These are phyloP conservation scores for Mechanitis messenoides DNA, from an alignment of 2,888 invertebrate species.

Conservation along the genomic window DNA sequence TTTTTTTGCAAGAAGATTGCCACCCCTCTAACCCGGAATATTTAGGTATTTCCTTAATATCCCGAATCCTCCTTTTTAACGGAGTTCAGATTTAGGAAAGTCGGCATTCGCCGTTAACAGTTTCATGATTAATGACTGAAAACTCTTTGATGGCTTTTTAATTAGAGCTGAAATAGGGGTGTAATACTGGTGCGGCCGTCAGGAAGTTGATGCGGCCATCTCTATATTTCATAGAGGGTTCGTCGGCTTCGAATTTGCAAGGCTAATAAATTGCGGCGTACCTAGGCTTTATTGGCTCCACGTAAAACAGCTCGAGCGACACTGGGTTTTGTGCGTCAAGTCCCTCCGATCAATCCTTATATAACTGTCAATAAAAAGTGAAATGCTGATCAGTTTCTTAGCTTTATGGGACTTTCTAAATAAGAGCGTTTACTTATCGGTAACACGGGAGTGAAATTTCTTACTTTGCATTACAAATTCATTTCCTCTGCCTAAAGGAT, in stretches of 20 bases:
- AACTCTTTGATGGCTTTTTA: constrained; percentile 78
- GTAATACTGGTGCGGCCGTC: constrained; percentile 58
- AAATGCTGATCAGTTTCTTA: constrained; percentile 64
- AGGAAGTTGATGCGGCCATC: constrained; percentile 63
- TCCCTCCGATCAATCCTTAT: constrained; percentile 46
- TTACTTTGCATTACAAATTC: constrained; percentile 76
- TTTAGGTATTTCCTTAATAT: constrained; percentile 72
- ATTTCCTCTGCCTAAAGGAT: constrained; percentile 60
- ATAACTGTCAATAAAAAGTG: constrained; percentile 50
- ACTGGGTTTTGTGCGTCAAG: constrained; percentile 64
- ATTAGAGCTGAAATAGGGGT: constrained; percentile 76
- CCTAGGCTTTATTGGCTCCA: constrained; percentile 73
- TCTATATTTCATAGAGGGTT: constrained; percentile 72
- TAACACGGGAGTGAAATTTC: constrained; percentile 71
- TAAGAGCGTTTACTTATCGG: constrained; percentile 69
- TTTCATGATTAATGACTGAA: constrained; percentile 77
- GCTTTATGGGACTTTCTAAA: constrained; percentile 52
- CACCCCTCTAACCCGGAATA: constrained; percentile 68
- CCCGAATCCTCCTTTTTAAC: constrained; percentile 67
- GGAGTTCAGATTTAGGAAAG: constrained; percentile 58
- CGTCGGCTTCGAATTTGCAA: constrained; percentile 69
- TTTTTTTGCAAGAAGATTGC: constrained; percentile 60
- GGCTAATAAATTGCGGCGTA: constrained; percentile 75
- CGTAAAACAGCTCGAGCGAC: constrained; percentile 57
- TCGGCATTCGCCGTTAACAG: constrained; percentile 74